These are phyloP conservation scores for Acipenser ruthenus DNA, from an alignment of 2,797 vertebrate genomes.

Conservation along the genomic window DNA sequence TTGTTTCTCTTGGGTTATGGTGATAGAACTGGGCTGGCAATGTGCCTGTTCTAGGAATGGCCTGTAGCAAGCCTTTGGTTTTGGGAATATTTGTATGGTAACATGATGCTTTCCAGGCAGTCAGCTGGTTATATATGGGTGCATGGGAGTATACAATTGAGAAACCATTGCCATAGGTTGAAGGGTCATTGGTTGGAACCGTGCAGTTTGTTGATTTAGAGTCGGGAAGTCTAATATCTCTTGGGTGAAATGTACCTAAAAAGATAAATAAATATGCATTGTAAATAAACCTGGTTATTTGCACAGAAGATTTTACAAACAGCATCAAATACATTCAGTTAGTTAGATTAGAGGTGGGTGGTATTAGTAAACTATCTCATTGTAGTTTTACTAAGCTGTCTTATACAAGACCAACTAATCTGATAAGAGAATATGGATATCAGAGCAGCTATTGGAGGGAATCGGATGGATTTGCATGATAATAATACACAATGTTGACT, in stretches of 20 bases:
- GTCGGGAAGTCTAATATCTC: conserved; percentile 36
- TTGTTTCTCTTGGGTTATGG: conserved; percentile 22
- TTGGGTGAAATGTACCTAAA: conserved; percentile 37
- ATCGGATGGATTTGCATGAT: no score
- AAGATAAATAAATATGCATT: conserved; percentile 8
- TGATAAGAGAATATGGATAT: no score
- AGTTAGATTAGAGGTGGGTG: no score
- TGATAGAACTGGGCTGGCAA: conserved; percentile 40
- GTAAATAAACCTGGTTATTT: no score
- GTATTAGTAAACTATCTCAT: no score
- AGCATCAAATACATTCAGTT: no score
- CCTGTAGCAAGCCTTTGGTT: conserved; percentile 41
- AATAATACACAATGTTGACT: no score
- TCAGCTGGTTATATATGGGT: conserved; percentile 43
- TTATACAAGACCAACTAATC: no score
- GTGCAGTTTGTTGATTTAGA: conserved; percentile 36
- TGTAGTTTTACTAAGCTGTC: no score
- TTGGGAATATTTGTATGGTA: conserved; percentile 41
- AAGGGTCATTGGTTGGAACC: conserved; percentile 40
- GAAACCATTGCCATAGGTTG: conserved; percentile 45
- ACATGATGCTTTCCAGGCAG: conserved; percentile 42
- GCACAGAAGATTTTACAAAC: no score
- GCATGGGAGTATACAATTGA: conserved; percentile 43
- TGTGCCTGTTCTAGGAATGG: conserved; percentile 43
- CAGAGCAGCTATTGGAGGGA: no score